Conservation (phyloP, 1,140 invertebrate species). For the Drosophila parabipectinata region DNA sequence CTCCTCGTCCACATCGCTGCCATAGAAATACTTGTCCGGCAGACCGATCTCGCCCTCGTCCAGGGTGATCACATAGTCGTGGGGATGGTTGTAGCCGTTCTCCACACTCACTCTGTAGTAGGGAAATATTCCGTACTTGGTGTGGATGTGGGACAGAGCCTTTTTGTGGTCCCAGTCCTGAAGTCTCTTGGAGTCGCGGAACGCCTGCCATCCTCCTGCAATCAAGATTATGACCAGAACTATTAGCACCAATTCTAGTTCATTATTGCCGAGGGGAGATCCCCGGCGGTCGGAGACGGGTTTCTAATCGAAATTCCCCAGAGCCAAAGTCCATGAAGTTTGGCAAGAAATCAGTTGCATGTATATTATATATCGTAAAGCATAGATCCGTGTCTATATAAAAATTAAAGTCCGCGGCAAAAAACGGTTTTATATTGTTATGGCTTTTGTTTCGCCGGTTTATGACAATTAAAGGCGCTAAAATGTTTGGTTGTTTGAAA, state of each 20-base stretch:
- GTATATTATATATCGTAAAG: constrained; percentile 14
- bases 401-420: background rate
- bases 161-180: constrained; percentile 73
- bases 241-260: constrained; percentile 20
- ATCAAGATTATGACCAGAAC: background rate
- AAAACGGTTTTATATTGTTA: background rate
- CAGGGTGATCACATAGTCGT: constrained; percentile 79
- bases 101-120: constrained; percentile 78
- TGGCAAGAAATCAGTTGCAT: constrained; percentile 17
- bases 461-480: constrained; percentile 76
- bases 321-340: constrained; percentile 28
- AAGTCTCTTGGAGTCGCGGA: constrained; percentile 57
- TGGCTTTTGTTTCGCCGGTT: constrained; percentile 21
- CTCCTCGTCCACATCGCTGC: constrained; percentile 70
- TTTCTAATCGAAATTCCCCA: constrained; percentile 64
- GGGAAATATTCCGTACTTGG: constrained; percentile 77
- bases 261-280: constrained; percentile 17
- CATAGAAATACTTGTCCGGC: constrained; percentile 81
- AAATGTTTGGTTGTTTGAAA: constrained; percentile 76
- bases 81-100: constrained; percentile 73
- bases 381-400: constrained; percentile 12
- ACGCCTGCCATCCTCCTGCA: constrained; percentile 79
- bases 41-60: constrained; percentile 78
- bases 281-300: constrained; percentile 1
- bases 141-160: constrained; percentile 67